A percentile compares a stretch with the other conserved stretches of the same genome.
Evolutionary conservation across 2,888 invertebrate genomes (phyloP).

Genomic region (Drosophila recens): DNA sequence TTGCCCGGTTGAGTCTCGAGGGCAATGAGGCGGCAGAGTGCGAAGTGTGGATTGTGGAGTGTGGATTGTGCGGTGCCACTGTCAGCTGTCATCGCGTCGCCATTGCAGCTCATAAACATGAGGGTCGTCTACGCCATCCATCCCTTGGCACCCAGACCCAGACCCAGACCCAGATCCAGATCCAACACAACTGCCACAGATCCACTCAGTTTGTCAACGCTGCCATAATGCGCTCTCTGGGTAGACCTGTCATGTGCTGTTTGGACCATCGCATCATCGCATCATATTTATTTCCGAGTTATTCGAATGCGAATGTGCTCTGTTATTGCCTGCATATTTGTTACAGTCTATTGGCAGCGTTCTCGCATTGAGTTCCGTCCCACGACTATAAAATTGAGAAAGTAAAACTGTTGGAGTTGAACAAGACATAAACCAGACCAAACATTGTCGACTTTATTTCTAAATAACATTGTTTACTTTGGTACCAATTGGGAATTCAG

Average conservation of each 20-base stretch:
- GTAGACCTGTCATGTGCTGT: slow-evolving; percentile 56
- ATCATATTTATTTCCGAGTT: slow-evolving; percentile 53
- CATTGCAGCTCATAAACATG: slow-evolving; percentile 66
- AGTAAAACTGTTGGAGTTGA: not conserved
- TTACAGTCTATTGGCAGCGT: slow-evolving; percentile 11
- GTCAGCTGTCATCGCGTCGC: slow-evolving; percentile 74
- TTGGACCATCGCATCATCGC: slow-evolving; percentile 48
- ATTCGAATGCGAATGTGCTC: slow-evolving; percentile 28
- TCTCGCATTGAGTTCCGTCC: slow-evolving; percentile 10
- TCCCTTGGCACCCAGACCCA: slow-evolving; percentile 4
- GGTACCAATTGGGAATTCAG: too few species aligned
- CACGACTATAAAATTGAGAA: not conserved
- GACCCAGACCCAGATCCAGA: not conserved
- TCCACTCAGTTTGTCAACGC: slow-evolving; percentile 25
- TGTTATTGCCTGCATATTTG: slow-evolving; percentile 54
- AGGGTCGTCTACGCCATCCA: slow-evolving; percentile 29
- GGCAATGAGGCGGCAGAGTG: slow-evolving; percentile 11
- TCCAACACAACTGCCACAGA: slow-evolving; percentile 9
- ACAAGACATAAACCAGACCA: not conserved
- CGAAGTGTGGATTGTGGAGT: not conserved
- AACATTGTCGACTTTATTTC: too few species aligned
- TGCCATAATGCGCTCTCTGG: slow-evolving; percentile 3
- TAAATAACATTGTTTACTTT: too few species aligned
- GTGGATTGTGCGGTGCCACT: slow-evolving; percentile 15
- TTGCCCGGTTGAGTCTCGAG: slow-evolving; percentile 11